Percentiles rank a stretch among this genome's conserved stretches.
Evolutionary conservation across 2,888 invertebrate genomes (phyloP).

Genomic region (Apoda limacodes): DNA sequence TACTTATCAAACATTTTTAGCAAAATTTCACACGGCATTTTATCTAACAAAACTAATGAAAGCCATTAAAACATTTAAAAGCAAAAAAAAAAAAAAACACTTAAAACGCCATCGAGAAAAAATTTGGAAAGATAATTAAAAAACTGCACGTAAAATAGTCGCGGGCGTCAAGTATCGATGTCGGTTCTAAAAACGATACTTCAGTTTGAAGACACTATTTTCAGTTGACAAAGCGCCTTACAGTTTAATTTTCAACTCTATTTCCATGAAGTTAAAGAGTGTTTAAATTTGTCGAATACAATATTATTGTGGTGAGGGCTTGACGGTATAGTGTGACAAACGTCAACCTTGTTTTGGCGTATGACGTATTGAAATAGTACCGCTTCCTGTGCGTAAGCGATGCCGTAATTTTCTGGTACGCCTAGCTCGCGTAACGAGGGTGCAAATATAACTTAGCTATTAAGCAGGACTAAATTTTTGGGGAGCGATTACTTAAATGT

Average conservation of each 20-base stretch:
- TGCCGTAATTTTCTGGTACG: slow-evolving; percentile 27
- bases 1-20: no score
- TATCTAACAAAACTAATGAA: slow-evolving; percentile 4
- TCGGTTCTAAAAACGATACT: slow-evolving; percentile 43
- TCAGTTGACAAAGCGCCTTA: slow-evolving; percentile 16
- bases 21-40: no score
- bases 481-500: no score
- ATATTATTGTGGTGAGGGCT: slow-evolving; percentile 19
- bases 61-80: slow-evolving; percentile 17
- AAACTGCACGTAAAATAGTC: slow-evolving; percentile 33
- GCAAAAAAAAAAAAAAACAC: slow-evolving; percentile 21
- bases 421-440: no score
- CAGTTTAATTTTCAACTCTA: slow-evolving; percentile 19
- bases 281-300: slow-evolving; percentile 1
- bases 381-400: slow-evolving; percentile 33
- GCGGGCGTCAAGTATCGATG: slow-evolving; percentile 45
- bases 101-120: slow-evolving; percentile 27
- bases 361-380: slow-evolving; percentile 39
- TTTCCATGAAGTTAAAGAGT: slow-evolving; percentile 1
- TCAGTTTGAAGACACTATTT: slow-evolving; percentile 18
- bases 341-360: slow-evolving; percentile 36
- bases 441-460: no score
- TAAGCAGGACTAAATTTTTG: no score
- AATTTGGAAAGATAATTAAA: slow-evolving; percentile 19
- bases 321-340: slow-evolving; percentile 38